Evolutionary conservation across 2,797 vertebrate species (phyloP).

Genomic region (Pseudotriccus pelzelni): DNA sequence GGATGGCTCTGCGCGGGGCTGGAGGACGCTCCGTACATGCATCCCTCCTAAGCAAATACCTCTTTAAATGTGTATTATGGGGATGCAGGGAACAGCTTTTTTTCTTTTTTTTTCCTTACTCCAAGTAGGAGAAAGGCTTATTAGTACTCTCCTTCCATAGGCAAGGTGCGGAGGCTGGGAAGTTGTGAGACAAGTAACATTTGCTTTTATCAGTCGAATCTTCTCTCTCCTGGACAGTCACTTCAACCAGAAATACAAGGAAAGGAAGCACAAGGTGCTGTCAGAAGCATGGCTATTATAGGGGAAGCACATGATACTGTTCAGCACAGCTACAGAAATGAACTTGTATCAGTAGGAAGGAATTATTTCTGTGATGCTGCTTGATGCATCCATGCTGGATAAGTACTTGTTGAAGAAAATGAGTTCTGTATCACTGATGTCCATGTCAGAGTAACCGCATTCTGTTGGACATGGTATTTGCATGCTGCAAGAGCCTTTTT

Average conservation of each 20-base stretch:
- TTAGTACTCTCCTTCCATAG: conserved; percentile 5
- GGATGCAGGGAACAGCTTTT: conserved; percentile 16
- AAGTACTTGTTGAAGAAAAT: neutral
- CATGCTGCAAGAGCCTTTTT: neutral
- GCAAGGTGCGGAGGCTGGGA: conserved; percentile 8
- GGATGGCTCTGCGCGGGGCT: conserved; percentile 4
- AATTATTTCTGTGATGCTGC: neutral
- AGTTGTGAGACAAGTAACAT: neutral
- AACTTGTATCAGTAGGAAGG: neutral
- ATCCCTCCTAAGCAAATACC: conserved; percentile 57
- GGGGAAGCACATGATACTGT: neutral
- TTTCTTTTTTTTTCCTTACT: too few relatives aligned
- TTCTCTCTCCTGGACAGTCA: neutral
- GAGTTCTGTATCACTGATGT: neutral
- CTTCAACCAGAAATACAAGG: neutral
- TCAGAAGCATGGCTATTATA: neutral
- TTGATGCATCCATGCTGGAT: neutral
- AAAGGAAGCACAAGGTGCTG: neutral
- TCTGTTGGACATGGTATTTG: neutral
- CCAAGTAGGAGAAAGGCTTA: neutral
- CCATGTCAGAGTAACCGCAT: neutral
- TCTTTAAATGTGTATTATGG: conserved; percentile 27
- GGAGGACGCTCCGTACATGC: conserved; percentile 7
- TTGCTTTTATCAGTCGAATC: conserved; percentile 16
- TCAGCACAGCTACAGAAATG: neutral